Conservation (phyloP, 2,797 vertebrate genomes). For the Agapornis canus region DNA sequence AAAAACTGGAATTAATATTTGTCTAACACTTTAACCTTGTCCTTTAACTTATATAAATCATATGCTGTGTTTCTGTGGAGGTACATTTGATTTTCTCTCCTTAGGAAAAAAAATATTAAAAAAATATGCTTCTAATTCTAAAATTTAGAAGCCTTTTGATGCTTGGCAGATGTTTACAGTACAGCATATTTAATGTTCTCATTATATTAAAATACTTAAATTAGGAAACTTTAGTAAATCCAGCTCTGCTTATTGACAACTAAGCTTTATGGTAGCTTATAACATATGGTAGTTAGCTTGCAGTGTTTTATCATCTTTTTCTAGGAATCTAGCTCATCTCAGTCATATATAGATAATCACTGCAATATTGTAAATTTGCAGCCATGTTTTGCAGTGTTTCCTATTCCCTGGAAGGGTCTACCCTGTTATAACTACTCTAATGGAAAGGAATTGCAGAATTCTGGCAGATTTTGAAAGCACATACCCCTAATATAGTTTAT, state of each 20-base stretch:
- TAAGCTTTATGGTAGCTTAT: background rate
- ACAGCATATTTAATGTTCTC: background rate
- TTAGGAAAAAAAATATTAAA: background rate
- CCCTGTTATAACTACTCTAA: background rate
- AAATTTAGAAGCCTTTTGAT: constrained; percentile 40
- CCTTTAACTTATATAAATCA: constrained; percentile 78
- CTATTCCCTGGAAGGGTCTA: background rate
- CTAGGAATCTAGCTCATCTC: background rate
- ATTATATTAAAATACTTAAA: background rate
- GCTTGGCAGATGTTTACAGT: background rate
- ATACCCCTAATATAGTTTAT: background rate
- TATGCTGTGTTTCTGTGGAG: constrained; percentile 51
- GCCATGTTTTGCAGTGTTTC: background rate
- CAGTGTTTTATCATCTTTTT: background rate
- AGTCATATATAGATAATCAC: background rate
- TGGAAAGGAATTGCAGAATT: background rate
- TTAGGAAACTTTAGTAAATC: background rate
- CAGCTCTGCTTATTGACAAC: background rate
- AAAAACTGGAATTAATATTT: constrained; percentile 83
- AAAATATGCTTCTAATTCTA: constrained; percentile 15
- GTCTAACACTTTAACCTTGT: constrained; percentile 83
- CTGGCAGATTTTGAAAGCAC: background rate
- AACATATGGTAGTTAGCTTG: background rate
- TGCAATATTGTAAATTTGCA: background rate
- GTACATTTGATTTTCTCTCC: constrained; percentile 57